Conservation (phyloP, 2,797 vertebrate genomes). For the Acanthiza pusilla region DNA sequence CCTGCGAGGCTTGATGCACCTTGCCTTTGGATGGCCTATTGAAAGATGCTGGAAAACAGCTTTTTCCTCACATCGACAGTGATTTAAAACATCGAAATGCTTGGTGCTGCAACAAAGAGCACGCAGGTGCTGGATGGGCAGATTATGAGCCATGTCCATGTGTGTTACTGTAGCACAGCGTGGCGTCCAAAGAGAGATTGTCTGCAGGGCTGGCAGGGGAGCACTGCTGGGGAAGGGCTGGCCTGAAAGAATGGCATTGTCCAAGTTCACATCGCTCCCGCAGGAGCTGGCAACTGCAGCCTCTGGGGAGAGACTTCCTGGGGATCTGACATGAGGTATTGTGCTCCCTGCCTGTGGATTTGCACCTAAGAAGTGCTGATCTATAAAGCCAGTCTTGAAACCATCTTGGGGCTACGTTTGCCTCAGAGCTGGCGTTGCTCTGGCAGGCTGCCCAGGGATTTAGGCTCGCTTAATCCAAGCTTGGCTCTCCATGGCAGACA, state of each 20-base stretch:
- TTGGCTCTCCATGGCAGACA: slow-evolving; percentile 63
- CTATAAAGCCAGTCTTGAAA: slow-evolving; percentile 37
- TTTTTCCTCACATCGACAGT: background rate
- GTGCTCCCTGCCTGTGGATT: slow-evolving; percentile 1
- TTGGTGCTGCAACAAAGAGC: background rate
- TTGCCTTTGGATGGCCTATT: background rate
- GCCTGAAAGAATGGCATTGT: background rate
- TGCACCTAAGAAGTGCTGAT: slow-evolving; percentile 25
- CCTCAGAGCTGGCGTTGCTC: slow-evolving; percentile 39
- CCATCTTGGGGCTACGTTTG: slow-evolving; percentile 2
- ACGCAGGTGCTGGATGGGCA: accelerated
- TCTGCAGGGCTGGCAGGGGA: background rate
- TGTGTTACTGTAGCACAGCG: background rate
- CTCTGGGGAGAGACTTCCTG: background rate
- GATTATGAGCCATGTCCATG: background rate
- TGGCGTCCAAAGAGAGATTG: background rate
- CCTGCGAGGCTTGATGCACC: background rate
- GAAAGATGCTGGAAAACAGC: background rate
- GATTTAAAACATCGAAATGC: background rate
- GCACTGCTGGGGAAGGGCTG: background rate
- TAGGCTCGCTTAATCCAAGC: slow-evolving; percentile 57
- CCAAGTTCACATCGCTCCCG: background rate
- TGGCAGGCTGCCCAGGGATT: slow-evolving; percentile 68
- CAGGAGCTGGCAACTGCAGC: background rate
- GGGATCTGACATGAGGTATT: background rate